Evolutionary conservation across 2,797 vertebrate species (phyloP).

Genomic region (Avahi laniger): DNA sequence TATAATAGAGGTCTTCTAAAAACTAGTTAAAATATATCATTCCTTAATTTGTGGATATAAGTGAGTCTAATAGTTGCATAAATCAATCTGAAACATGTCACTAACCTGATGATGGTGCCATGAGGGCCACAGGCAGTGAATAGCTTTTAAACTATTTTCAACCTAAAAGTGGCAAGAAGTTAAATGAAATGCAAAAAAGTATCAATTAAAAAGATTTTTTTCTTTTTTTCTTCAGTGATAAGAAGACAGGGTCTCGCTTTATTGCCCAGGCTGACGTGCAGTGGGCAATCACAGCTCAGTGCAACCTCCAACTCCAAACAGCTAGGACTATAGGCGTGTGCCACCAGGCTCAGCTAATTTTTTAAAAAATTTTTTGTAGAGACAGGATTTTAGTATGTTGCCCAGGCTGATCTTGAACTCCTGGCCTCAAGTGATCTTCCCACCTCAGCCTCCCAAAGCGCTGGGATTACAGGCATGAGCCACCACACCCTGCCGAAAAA

Average conservation of each 20-base stretch:
- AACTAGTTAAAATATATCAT: background rate
- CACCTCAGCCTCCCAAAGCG: background rate
- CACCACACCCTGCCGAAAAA: background rate
- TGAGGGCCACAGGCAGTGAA: slow-evolving; percentile 81
- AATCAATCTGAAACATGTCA: slow-evolving; percentile 60
- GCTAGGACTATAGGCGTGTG: background rate
- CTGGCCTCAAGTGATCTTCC: background rate
- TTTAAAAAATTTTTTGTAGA: background rate
- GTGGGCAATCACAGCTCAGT: background rate
- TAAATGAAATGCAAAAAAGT: background rate
- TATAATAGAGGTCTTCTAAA: background rate
- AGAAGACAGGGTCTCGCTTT: background rate
- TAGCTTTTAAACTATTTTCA: slow-evolving; percentile 45
- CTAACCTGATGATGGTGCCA: slow-evolving; percentile 82
- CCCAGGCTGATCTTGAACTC: background rate
- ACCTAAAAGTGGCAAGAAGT: background rate
- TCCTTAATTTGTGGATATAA: background rate
- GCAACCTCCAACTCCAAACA: background rate
- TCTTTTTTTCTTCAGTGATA: background rate
- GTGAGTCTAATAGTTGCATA: background rate
- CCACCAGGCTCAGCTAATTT: background rate
- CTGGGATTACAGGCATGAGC: background rate
- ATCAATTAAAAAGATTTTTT: background rate
- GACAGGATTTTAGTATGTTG: background rate
- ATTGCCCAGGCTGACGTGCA: background rate